Evolutionary conservation across 2,888 invertebrate genomes (phyloP).

Genomic region (Meteorus cinctellus): DNA sequence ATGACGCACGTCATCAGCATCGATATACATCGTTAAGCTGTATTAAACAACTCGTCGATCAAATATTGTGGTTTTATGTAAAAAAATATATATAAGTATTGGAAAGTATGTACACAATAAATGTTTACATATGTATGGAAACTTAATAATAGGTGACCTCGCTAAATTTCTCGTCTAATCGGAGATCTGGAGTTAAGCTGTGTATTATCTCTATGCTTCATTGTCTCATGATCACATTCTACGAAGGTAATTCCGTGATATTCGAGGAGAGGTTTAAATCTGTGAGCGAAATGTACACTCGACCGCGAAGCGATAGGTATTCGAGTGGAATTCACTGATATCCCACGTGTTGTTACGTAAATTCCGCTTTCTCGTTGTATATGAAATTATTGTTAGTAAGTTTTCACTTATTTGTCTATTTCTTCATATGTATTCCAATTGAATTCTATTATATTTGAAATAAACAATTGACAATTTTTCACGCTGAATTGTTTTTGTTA

Average conservation of each 20-base stretch:
- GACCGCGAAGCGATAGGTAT: slow-evolving; percentile 38
- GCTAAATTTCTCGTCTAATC: slow-evolving; percentile 36
- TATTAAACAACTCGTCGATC: slow-evolving; percentile 18
- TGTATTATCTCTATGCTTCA: slow-evolving; percentile 44
- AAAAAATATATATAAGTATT: neutral
- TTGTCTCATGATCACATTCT: slow-evolving; percentile 48
- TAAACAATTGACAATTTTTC: neutral
- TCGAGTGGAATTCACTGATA: slow-evolving; percentile 47
- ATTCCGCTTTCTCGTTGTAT: slow-evolving; percentile 31
- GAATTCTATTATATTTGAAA: neutral
- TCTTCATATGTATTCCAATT: neutral
- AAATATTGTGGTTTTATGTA: slow-evolving; percentile 26
- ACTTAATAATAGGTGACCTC: slow-evolving; percentile 34
- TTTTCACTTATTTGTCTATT: neutral
- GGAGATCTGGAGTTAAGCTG: slow-evolving; percentile 40
- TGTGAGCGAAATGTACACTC: slow-evolving; percentile 42
- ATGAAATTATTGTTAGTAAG: slow-evolving; percentile 30
- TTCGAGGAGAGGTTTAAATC: slow-evolving; percentile 39
- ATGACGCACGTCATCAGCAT: neutral
- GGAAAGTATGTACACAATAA: neutral
- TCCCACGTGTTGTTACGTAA: slow-evolving; percentile 27
- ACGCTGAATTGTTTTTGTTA: slow-evolving; percentile 20
- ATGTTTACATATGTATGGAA: neutral
- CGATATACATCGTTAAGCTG: neutral
- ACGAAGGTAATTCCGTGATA: slow-evolving; percentile 45